Percentiles rank a stretch among this genome's conserved stretches.
Evolutionary conservation across 1,140 invertebrate genomes (phyloP).

Genomic region (Meloidogyne exigua): DNA sequence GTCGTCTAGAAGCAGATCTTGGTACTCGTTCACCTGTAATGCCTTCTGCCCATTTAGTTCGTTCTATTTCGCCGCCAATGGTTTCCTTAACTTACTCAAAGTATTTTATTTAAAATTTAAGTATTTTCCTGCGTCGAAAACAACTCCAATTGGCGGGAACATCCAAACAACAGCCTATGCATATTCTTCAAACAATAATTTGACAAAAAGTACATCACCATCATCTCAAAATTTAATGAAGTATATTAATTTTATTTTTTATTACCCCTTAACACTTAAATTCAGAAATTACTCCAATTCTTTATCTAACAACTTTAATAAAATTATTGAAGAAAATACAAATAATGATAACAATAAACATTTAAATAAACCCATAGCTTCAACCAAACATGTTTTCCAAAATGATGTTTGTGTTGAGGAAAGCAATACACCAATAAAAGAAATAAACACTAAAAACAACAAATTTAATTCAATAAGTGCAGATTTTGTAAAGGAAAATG

Average conservation of each 20-base stretch:
- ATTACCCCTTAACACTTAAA: background rate
- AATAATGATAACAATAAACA: background rate
- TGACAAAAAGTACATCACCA: background rate
- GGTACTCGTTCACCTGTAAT: background rate
- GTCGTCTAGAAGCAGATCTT: slow-evolving; percentile 12
- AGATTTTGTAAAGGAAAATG: background rate
- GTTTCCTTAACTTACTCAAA: background rate
- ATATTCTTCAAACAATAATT: background rate
- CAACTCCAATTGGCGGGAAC: background rate
- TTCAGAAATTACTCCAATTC: background rate
- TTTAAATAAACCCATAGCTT: background rate
- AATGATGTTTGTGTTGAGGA: background rate
- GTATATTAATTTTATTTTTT: background rate
- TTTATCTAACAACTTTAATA: background rate
- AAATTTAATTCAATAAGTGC: background rate
- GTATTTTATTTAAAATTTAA: slow-evolving; percentile 7
- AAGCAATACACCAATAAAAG: background rate
- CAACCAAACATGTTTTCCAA: background rate
- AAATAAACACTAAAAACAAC: background rate
- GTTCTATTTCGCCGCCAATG: slow-evolving; percentile 19
- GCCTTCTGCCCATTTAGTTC: slow-evolving; percentile 16
- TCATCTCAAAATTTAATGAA: background rate
- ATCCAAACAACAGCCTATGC: background rate
- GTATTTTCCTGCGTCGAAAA: background rate
- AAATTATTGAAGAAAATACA: background rate